phyloP scores from a whole-genome alignment of 2,888 invertebrate species.

The Apotomis turbidana region DNA sequence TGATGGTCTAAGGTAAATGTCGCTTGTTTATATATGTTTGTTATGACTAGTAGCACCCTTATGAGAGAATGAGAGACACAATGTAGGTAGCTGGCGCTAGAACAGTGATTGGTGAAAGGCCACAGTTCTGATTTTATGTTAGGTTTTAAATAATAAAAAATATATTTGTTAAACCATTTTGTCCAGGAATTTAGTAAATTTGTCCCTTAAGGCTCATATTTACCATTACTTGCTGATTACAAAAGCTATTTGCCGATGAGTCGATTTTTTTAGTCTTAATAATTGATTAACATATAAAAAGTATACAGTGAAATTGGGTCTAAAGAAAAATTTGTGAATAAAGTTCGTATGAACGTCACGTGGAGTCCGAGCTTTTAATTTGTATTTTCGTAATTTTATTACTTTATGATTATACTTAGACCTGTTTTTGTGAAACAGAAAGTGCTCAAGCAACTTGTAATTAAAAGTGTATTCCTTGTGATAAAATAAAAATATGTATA shows the following conservation, averaged over 20 bases:
- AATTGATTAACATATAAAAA: too few relatives aligned
- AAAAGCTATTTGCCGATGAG: too few relatives aligned
- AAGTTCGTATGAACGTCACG: too few relatives aligned
- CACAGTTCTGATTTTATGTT: neutral
- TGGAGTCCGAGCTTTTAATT: too few relatives aligned
- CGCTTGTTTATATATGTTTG: neutral
- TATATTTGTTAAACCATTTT: neutral
- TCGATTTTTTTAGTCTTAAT: too few relatives aligned
- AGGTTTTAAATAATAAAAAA: neutral
- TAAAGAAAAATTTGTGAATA: too few relatives aligned
- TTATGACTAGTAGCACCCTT: neutral
- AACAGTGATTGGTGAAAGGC: neutral
- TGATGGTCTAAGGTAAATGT: neutral
- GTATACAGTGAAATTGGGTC: too few relatives aligned
- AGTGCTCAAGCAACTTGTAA: constrained; percentile 23
- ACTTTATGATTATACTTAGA: neutral
- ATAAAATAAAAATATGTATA: constrained; percentile 18
- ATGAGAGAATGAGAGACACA: neutral
- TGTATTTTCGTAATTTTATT: neutral
- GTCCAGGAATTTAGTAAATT: too few relatives aligned
- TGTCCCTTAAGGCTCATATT: too few relatives aligned
- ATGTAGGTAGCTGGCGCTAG: neutral
- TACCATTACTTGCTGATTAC: too few relatives aligned
- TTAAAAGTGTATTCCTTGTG: constrained; percentile 10
- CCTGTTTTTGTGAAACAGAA: neutral